Evolutionary conservation across 2,113 vertebrate genomes (phyloP).

Genomic region (Oryzias celebensis): DNA sequence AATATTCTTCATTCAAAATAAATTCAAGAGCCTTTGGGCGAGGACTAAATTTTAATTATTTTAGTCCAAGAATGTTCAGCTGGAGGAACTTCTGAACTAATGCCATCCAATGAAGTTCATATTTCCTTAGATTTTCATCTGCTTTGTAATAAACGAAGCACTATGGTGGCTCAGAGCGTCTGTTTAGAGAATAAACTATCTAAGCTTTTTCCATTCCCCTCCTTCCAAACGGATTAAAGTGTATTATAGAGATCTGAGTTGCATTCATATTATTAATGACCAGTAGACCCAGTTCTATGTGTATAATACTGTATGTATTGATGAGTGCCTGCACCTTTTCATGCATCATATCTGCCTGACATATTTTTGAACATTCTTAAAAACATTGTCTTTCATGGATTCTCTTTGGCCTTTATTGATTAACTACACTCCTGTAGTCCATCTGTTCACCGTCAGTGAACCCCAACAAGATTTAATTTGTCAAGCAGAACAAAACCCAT

Average conservation of each 20-base stretch:
- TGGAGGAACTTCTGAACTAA: conserved; percentile 23
- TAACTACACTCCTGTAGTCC: too few species aligned
- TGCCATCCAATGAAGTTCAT: conserved; percentile 18
- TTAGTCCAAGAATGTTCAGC: conserved; percentile 8
- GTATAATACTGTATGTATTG: too few species aligned
- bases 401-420: too few species aligned
- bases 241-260: not conserved
- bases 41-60: conserved; percentile 1
- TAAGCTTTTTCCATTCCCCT: not conserved
- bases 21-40: conserved; percentile 2
- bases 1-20: not conserved
- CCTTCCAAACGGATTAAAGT: not conserved
- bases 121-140: conserved; percentile 13
- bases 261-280: too few species aligned
- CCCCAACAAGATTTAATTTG: too few species aligned
- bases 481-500: too few species aligned
- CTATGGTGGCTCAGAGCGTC: conserved; percentile 3
- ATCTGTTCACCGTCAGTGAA: too few species aligned
- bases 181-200: not conserved
- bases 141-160: not conserved
- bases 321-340: too few species aligned
- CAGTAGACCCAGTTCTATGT: too few species aligned
- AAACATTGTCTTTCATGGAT: too few species aligned
- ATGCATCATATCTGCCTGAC: too few species aligned
- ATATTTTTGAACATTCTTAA: too few species aligned